Evolutionary conservation across 2,888 invertebrate genomes (phyloP), one percentile per base, ranked within the genome.

Genomic region (Phortica magna): DNA sequence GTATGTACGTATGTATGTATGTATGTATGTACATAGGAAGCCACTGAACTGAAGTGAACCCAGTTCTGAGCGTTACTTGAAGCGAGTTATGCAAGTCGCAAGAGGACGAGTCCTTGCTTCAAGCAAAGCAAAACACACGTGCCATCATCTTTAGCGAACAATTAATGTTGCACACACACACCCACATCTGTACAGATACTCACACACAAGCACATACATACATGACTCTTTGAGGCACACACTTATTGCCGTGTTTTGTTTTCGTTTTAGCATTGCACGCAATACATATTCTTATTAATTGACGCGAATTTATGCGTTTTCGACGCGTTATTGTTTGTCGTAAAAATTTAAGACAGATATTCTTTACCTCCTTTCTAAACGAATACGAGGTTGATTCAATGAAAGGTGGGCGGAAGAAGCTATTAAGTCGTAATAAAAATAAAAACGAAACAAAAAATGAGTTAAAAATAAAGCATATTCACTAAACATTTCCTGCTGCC

Each of bases 291-390:
- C 85, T 89, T 88, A 88, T 88, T 88, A 88, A 89, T 88, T 88
- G 88, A 84, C 85, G 84, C 79, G 81, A 89, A 88, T 88, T 88
- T 89, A 88, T 88, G 87, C 81, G 78, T 89, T 88, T 88, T 80
- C 83, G 87, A 89, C 87, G 87, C 88, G 84, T 87, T 85, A 88
- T 88, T 87, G 86, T 84, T 71, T 84, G 84, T 72, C 73, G 73
- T 67, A 76, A 80, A 85, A 88, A 84, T 85, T 85, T 88, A 88
- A 85, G 87, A 88, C 31, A 83, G 87, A 48, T 48, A 48, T 48
- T 9, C 14, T 48, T 48, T 9, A 12, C 2, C 48, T 12, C 14
- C 5, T 31, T 31, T 31, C 31, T 31, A 31, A 31, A 31, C 31
- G 31, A 31, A 31, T 31, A 31, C 31, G 31, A 31, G 5, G 31